Evolutionary conservation across 2,888 invertebrate genomes (phyloP), one percentile per base, ranked within the genome.

Genomic region (Sinohyriopsis cumingii): DNA sequence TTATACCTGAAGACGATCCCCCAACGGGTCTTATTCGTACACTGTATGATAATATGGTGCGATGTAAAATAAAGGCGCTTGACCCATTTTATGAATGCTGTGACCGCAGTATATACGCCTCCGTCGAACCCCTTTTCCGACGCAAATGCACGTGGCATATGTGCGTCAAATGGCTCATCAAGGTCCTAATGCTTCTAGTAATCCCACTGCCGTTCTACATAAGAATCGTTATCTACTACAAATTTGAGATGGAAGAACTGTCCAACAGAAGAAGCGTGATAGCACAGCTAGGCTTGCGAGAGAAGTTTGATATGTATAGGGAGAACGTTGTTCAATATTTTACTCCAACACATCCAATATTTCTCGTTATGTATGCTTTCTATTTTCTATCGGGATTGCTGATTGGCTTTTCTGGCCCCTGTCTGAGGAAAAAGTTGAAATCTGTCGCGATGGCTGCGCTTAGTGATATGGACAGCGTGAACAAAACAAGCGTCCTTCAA

Each of bases 1-100:
- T 87, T 22, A 83, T 87, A 54, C 82, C 86, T 5, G 86, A 85
- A 45, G 85, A 86, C 63, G 84, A 84, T 53, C 86, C 86, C 3
- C 86, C 86, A 3, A 86, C 86, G 0, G 87, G 87, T 3, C 71
- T 87, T 7, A 63, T 87, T 25, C 77, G 83, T n/a, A 84, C 86
- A 1, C 63, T 86, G 3, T 87, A 84, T 63, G 86, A 86, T 66
- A 87, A 86, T 72, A 65, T 87, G 7, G 69, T 86, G 60, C 79
- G 85, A 5, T 89, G 89, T 71, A 87, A 87, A 73, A 77, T 89
- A 1, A 81, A 84, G 64, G 75, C 83, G 5, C 68, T 88, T 1
- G 82, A 84, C 9, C 88, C 89, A 1, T 89, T 89, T 70, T 78
- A 72, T 12, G 82, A 83, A 15, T 89, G 89, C 65, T 89, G 88